phyloP scores from a whole-genome alignment of 2,888 invertebrate genomes.

The Eupsilia transversa region DNA sequence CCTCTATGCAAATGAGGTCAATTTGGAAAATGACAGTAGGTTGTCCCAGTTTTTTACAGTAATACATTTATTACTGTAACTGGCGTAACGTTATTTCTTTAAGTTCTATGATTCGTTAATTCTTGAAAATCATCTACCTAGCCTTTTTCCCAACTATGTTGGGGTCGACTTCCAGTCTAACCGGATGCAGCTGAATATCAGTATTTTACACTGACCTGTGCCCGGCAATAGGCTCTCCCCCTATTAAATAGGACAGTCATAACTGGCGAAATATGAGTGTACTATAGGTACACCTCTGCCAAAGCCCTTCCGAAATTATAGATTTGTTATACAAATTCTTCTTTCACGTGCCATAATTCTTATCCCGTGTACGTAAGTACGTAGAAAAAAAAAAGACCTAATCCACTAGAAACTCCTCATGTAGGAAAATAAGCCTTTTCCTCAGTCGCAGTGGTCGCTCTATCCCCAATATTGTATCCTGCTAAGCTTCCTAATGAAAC shows the following conservation, averaged over 20 bases:
- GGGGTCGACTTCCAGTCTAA: background rate
- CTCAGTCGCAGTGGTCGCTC: slow-evolving; percentile 67
- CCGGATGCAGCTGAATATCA: background rate
- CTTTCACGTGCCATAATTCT: background rate
- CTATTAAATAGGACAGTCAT: background rate
- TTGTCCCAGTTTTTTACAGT: background rate
- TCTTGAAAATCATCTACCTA: background rate
- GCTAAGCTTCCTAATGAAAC: slow-evolving; percentile 78
- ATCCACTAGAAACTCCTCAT: background rate
- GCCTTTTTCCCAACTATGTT: background rate
- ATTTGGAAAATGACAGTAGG: slow-evolving; percentile 3
- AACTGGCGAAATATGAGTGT: background rate
- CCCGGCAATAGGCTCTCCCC: background rate
- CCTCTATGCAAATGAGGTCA: background rate
- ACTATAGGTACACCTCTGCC: background rate
- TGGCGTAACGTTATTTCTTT: background rate
- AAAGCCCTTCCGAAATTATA: too few relatives aligned
- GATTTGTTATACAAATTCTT: background rate
- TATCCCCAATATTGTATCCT: slow-evolving; percentile 77
- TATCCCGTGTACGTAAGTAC: background rate
- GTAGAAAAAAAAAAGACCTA: background rate
- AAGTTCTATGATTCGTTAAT: background rate
- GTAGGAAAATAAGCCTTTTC: slow-evolving; percentile 23
- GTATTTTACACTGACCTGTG: background rate
- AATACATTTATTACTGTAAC: background rate